Conservation (phyloP, 1,140 invertebrate genomes). For the Euura lappo region DNA sequence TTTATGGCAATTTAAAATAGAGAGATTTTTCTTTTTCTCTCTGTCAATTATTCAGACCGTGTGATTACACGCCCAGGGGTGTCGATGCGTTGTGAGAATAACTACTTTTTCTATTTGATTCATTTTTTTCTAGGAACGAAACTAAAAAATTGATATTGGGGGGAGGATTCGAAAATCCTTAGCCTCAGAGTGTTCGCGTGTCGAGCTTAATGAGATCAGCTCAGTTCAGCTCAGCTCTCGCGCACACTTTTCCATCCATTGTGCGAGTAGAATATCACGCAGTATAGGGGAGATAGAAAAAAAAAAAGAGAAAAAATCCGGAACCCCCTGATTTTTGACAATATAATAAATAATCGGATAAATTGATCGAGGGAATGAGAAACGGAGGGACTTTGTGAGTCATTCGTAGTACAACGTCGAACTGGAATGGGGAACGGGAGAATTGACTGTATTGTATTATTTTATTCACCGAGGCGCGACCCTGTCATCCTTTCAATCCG, state of each 20-base stretch:
- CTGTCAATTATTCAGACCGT: not conserved
- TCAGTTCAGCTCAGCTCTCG: constrained; percentile 26
- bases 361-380: constrained; percentile 34
- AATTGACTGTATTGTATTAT: not conserved
- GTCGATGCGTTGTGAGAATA: too few relatives aligned
- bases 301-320: constrained; percentile 12
- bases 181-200: not conserved
- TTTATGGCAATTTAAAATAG: not conserved
- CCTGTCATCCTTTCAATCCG: not conserved
- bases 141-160: too few relatives aligned
- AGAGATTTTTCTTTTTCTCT: not conserved
- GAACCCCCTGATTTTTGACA: constrained; percentile 44
- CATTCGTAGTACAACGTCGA: not conserved
- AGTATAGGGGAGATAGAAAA: too few relatives aligned
- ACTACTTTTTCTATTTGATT: too few relatives aligned
- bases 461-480: not conserved
- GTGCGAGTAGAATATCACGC: too few relatives aligned
- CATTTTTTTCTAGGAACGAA: too few relatives aligned
- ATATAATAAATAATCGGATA: constrained; percentile 53
- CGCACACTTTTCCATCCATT: not conserved
- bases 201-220: constrained; percentile 39
- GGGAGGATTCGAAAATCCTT: too few relatives aligned
- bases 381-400: constrained; percentile 39
- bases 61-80: too few relatives aligned
- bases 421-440: not conserved